Evolutionary conservation across 53 echinoderm and acorn worm species (phyloP), one percentile per base, ranked within the genome.

Genomic region (Echinometra lucunter): DNA sequence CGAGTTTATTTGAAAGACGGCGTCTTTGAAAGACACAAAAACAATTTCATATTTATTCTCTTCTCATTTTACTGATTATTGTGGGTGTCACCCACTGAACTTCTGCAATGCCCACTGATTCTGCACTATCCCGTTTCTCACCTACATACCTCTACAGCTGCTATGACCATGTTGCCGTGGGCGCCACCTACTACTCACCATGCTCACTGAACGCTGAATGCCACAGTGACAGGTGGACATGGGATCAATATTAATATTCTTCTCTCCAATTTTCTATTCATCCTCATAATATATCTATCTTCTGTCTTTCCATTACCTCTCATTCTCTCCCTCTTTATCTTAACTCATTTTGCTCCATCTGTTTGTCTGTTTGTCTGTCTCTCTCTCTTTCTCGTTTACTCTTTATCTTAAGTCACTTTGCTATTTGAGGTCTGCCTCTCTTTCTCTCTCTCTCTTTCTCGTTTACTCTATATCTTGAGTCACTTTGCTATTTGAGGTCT

Each of bases 151-250:
- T n/a, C n/a, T 49, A 49, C 49, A 49, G 49, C 49, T 49, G 40
- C n/a, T n/a, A n/a, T n/a, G 69, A 69, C 32, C 32, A 8, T 23
- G 3, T 69, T 69, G 75, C 75, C 75, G 75, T 75, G 37, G 75
- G 75, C 75, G 75, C 75, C 75, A 40, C 75, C 75, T 40, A 15
- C 75, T n/a, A n/a, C n/a, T n/a, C n/a, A n/a, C n/a, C n/a, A n/a
- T n/a, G n/a, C n/a, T 38, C 75, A 38, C 75, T 5, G 37, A 19
- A 40, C 4, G 16, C 75, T 75, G 75, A 75, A 75, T 75, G 75
- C 40, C 75, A 75, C 38, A 38, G 16, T 16, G 75, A 19, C 75
- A 75, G 75, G 42, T 75, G 75, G 74, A 0, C 75, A 75, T 18
- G 38, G 34, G 37, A 32, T 75, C 40, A 38, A 19, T 38, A 75